Conservation (phyloP, 2,797 vertebrate species). For the Telmatherina bonti region DNA sequence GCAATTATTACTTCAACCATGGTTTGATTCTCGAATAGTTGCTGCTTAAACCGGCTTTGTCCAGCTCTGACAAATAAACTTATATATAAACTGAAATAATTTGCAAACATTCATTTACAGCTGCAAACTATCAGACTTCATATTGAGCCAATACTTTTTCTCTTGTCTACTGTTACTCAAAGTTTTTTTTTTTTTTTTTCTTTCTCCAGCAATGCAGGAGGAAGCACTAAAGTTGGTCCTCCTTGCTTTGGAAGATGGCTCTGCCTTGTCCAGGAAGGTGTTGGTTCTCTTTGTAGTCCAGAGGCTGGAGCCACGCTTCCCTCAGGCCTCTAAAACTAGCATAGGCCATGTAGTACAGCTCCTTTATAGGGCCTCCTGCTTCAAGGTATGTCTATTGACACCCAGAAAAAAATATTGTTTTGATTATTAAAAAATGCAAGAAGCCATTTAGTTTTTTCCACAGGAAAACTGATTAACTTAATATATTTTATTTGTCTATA, state of each 20-base stretch:
- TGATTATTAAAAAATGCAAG: neutral
- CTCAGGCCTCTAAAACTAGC: slow-evolving; percentile 99
- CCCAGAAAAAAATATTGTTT: neutral
- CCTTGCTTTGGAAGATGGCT: slow-evolving; percentile 96
- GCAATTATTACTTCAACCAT: too few relatives aligned
- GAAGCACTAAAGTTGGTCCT: slow-evolving; percentile 98
- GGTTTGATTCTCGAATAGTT: too few relatives aligned
- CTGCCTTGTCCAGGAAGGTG: slow-evolving; percentile 96
- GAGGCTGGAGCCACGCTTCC: slow-evolving; percentile 97
- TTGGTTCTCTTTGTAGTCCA: slow-evolving; percentile 99
- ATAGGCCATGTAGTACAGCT: slow-evolving; percentile 99
- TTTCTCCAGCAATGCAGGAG: slow-evolving; percentile 94
- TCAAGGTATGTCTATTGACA: slow-evolving; percentile 87
- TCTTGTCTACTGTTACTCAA: neutral
- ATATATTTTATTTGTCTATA: neutral
- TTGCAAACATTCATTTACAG: too few relatives aligned
- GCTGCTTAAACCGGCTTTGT: too few relatives aligned
- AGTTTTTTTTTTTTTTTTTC: slow-evolving; percentile 11
- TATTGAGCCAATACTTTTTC: too few relatives aligned
- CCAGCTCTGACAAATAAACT: too few relatives aligned
- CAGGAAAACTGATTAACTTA: neutral
- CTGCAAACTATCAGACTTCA: too few relatives aligned
- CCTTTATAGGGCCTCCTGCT: slow-evolving; percentile 98
- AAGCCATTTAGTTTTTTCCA: neutral
- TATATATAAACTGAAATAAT: too few relatives aligned